phyloP scores from a whole-genome alignment of 2,797 vertebrate species.

The Chelon auratus region DNA sequence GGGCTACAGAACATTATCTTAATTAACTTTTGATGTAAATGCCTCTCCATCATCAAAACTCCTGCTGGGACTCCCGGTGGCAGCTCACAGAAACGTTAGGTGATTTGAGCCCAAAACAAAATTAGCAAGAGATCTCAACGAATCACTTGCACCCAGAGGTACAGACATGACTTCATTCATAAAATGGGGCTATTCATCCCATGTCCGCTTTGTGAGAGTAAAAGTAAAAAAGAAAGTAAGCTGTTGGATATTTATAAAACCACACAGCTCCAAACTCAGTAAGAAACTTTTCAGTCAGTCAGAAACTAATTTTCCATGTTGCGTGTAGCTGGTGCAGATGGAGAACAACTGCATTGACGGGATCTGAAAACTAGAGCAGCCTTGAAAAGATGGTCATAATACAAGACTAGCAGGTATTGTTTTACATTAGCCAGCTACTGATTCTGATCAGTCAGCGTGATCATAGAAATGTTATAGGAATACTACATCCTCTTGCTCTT shows the following conservation, averaged over 20 bases:
- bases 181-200: conserved; percentile 11
- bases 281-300: neutral
- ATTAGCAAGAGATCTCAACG: conserved; percentile 28
- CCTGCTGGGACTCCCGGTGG: conserved; percentile 28
- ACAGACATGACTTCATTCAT: neutral
- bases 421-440: neutral
- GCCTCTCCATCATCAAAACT: conserved; percentile 37
- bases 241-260: neutral
- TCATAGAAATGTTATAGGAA: no score
- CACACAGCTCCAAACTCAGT: neutral
- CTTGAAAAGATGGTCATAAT: conserved; percentile 8
- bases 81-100: conserved; percentile 11
- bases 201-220: neutral
- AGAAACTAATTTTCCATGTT: neutral
- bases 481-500: no score
- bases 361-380: neutral
- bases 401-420: conserved; percentile 9
- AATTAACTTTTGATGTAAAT: conserved; percentile 63
- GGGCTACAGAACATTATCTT: conserved; percentile 54
- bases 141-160: conserved; percentile 13
- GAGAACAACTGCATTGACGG: neutral
- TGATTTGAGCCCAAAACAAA: conserved; percentile 28
- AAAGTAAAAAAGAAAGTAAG: neutral
- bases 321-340: conserved; percentile 1
- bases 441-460: neutral